phyloP scores from a whole-genome alignment of 2,888 invertebrate species.

The Eulithis testata region DNA sequence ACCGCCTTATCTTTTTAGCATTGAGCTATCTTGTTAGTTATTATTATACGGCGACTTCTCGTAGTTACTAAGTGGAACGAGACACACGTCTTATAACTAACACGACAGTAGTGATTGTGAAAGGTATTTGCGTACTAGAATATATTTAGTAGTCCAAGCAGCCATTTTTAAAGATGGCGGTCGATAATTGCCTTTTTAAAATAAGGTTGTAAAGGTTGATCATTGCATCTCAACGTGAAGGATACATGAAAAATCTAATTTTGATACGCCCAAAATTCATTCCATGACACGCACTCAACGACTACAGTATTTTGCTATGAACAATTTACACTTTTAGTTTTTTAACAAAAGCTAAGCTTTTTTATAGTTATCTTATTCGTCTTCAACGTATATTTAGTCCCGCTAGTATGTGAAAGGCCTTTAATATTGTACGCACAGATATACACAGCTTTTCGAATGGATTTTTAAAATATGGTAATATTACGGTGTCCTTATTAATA shows the following conservation, averaged over 20 bases:
- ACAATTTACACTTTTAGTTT: constrained; percentile 63
- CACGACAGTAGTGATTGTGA: not conserved
- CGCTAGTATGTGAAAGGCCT: constrained; percentile 52
- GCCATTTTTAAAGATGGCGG: constrained; percentile 25
- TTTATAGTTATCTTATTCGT: constrained; percentile 37
- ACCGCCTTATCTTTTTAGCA: not conserved
- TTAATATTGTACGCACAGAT: constrained; percentile 51
- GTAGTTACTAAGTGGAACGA: not conserved
- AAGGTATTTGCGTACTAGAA: not conserved
- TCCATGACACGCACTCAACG: constrained; percentile 67
- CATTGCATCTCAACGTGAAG: constrained; percentile 38
- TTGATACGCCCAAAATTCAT: constrained; percentile 74
- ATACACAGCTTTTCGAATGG: constrained; percentile 51
- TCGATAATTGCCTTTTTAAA: constrained; percentile 29
- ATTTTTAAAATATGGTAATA: constrained; percentile 48
- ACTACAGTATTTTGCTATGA: constrained; percentile 76
- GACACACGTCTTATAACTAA: not conserved
- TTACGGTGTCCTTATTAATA: constrained; percentile 47
- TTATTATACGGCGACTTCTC: not conserved
- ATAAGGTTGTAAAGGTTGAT: constrained; percentile 9
- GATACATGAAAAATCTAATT: constrained; percentile 51
- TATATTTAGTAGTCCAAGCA: constrained; percentile 2
- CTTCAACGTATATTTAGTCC: constrained; percentile 45
- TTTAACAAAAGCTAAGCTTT: constrained; percentile 68
- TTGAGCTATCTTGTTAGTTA: no score